Conservation (phyloP, 2,888 invertebrate genomes). For the Tetragonisca angustula region DNA sequence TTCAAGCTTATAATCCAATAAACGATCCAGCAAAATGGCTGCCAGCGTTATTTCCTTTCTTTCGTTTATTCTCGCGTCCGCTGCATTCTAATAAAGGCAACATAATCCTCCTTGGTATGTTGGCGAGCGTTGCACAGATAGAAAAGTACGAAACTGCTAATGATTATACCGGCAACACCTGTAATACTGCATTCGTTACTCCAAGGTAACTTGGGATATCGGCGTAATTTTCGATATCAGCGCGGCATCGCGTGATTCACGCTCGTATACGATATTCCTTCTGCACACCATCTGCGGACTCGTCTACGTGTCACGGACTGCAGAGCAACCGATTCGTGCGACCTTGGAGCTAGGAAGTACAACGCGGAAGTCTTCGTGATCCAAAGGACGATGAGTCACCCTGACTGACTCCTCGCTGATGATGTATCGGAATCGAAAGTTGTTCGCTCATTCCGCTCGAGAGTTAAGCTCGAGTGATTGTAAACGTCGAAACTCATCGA, state of each 20-base stretch:
- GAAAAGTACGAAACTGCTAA: slow-evolving; percentile 57
- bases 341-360: slow-evolving; percentile 37
- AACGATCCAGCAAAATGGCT: not conserved
- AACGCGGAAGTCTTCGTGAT: slow-evolving; percentile 50
- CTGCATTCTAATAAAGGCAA: not conserved
- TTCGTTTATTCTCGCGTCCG: not conserved
- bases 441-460: not conserved
- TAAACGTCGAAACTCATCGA: not conserved
- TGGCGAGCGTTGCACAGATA: not conserved
- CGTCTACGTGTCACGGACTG: slow-evolving; percentile 61
- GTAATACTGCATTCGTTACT: slow-evolving; percentile 63
- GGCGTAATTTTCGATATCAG: slow-evolving; percentile 59
- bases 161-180: slow-evolving; percentile 63
- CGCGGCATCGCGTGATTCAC: slow-evolving; percentile 69
- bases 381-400: slow-evolving; percentile 4
- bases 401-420: not conserved
- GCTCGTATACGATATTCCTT: slow-evolving; percentile 66
- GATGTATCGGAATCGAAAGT: not conserved
- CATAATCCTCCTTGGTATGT: not conserved
- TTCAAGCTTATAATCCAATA: not conserved
- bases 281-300: slow-evolving; percentile 40
- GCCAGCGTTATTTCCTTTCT: not conserved
- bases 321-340: slow-evolving; percentile 53
- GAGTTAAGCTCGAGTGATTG: not conserved
- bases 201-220: slow-evolving; percentile 43